These are phyloP conservation scores for Parazoanthus atlanticus DNA, from an alignment of 92 coral and sea anemone species.

Conservation along the genomic window DNA sequence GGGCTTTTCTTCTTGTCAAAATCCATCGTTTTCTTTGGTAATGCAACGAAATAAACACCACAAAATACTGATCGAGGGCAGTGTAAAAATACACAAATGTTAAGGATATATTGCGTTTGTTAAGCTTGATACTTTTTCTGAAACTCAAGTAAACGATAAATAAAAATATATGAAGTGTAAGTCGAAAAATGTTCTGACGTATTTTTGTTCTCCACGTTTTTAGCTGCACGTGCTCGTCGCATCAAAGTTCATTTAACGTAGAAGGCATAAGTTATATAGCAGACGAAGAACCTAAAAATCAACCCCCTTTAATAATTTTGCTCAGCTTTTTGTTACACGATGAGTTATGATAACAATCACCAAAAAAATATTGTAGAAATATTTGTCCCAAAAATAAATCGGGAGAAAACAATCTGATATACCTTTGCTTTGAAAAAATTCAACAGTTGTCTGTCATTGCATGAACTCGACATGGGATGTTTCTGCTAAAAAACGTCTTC, in stretches of 20 bases:
- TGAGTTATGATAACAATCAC: constrained; percentile 12
- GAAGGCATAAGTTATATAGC: constrained; percentile 4
- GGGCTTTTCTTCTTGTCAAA: constrained; percentile 19
- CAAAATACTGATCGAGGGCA: constrained; percentile 13
- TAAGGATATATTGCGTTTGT: constrained; percentile 9
- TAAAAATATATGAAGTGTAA: constrained; percentile 1
- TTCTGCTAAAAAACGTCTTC: constrained; percentile 10
- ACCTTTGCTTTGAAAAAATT: constrained; percentile 12
- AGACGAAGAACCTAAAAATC: not conserved
- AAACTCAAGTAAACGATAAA: constrained; percentile 12
- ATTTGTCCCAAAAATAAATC: not conserved
- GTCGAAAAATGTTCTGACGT: constrained; percentile 15
- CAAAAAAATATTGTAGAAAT: not conserved
- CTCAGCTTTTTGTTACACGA: constrained; percentile 7
- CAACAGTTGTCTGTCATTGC: constrained; percentile 9
- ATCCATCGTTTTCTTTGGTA: constrained; percentile 12
- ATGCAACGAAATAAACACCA: constrained; percentile 12
- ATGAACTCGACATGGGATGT: constrained; percentile 8
- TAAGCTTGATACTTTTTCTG: constrained; percentile 17
- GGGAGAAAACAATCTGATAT: not conserved
- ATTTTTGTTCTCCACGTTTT: constrained; percentile 18
- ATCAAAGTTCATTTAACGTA: constrained; percentile 8
- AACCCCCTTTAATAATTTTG: not conserved
- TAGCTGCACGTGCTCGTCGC: constrained; percentile 21
- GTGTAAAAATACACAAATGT: constrained; percentile 5